phyloP scores from a whole-genome alignment of 2,113 vertebrate genomes.

The Nycticebus coucang region DNA sequence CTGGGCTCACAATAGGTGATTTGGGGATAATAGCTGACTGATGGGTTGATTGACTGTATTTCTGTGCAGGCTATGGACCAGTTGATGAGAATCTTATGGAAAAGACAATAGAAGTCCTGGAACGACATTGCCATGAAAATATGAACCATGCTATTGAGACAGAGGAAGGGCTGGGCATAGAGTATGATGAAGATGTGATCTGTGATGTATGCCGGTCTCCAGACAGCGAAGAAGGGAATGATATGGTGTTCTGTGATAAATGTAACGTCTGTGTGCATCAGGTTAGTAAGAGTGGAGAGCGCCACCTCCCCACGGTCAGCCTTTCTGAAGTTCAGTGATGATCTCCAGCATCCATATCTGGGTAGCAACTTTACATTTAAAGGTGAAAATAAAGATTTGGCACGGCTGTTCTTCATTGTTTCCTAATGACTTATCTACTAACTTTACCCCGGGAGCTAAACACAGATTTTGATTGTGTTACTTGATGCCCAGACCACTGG shows the following conservation, averaged over 20 bases:
- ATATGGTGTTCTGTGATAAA: conserved; percentile 99
- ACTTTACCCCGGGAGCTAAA: conserved; percentile 21
- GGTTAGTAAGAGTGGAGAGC: conserved; percentile 84
- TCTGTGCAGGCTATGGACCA: conserved; percentile 87
- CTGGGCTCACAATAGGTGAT: conserved; percentile 27
- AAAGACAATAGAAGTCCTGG: conserved; percentile 94
- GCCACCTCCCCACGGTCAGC: neutral
- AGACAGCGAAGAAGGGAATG: conserved; percentile 98
- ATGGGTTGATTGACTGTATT: conserved; percentile 67
- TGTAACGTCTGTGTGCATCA: conserved; percentile 99
- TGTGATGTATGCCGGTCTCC: conserved; percentile 99
- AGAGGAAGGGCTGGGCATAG: conserved; percentile 97
- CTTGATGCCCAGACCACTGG: conserved; percentile 27
- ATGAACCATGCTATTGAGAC: conserved; percentile 99
- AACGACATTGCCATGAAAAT: conserved; percentile 95
- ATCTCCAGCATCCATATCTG: conserved; percentile 34
- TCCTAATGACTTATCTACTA: conserved; percentile 37
- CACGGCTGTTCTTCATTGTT: conserved; percentile 41
- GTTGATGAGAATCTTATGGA: conserved; percentile 97
- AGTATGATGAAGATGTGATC: conserved; percentile 98
- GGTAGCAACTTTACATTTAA: conserved; percentile 56
- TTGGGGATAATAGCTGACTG: conserved; percentile 56
- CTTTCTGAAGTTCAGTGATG: conserved; percentile 58
- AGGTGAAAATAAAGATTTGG: conserved; percentile 45
- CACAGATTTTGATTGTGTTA: conserved; percentile 18